phyloP scores from a whole-genome alignment of 2,888 invertebrate genomes.

The Eulithis prunata region DNA sequence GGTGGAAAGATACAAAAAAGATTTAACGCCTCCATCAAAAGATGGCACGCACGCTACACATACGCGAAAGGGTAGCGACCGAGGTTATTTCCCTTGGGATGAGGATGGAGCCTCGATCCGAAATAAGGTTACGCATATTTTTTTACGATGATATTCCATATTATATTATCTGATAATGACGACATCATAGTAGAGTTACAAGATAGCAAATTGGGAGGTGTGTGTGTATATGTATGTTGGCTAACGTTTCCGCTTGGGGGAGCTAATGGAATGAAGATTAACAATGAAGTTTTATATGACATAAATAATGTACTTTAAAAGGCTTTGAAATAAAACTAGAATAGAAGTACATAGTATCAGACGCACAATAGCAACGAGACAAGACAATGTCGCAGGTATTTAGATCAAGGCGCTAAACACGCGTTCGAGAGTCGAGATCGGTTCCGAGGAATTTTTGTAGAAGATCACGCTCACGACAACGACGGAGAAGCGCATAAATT shows the following conservation, averaged over 20 bases:
- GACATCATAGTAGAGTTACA: constrained; percentile 15
- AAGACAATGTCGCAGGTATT: constrained; percentile 83
- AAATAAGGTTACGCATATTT: constrained; percentile 33
- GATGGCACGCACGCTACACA: constrained; percentile 49
- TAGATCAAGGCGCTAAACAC: constrained; percentile 84
- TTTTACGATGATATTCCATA: constrained; percentile 28
- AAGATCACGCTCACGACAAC: constrained; percentile 71
- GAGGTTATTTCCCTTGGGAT: constrained; percentile 66
- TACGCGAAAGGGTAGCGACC: constrained; percentile 56
- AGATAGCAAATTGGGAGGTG: constrained; percentile 15
- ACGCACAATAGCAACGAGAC: constrained; percentile 67
- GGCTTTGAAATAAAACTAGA: constrained; percentile 48
- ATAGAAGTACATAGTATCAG: constrained; percentile 62
- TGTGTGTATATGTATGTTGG: background rate
- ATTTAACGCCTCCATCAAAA: constrained; percentile 49
- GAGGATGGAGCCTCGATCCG: constrained; percentile 26
- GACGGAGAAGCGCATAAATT: constrained; percentile 65
- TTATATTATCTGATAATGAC: constrained; percentile 23
- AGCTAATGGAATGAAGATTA: constrained; percentile 5
- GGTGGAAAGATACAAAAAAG: constrained; percentile 19
- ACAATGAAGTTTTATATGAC: constrained; percentile 15
- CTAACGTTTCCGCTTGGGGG: constrained; percentile 7
- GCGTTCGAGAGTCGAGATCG: constrained; percentile 79
- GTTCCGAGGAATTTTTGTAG: constrained; percentile 77
- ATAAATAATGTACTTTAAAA: constrained; percentile 26